Evolutionary conservation across 2,797 vertebrate genomes (phyloP), one percentile per base, ranked within the genome.

Genomic region (Enteromius mattozi): DNA sequence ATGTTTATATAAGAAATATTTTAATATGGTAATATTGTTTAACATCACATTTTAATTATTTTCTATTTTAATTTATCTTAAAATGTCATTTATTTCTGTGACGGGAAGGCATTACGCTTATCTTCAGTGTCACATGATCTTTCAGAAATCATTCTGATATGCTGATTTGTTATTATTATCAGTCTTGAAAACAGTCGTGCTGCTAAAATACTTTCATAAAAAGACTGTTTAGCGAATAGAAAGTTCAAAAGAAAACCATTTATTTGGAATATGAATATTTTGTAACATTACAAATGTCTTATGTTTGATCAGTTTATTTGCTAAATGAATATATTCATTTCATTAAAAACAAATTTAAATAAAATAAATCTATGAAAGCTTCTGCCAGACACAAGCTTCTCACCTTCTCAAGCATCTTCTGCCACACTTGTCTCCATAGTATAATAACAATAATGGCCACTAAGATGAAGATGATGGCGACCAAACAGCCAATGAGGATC

Each of bases 341-440:
- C 5, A 8, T 33, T 7, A 2, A 40, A 40, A 33, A 65, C 16
- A 3, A 2, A 16, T 16, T 8, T 10, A 12, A 16, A 61, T 5
- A 1, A 6, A 27, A 30, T 78, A 9, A 79, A 79, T 4, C 14
- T 42, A 77, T 19, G 3, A 1, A 63, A 45, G 16, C 16, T 45
- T 63, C 4, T 19, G n/a, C n/a, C 37, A 2, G 54, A 30, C 37
- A 63, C 13, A 70, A 45, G 17, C 8, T 12, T n/a, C 92, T 95
- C 88, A 99, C 98, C 97, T 99, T 99, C 92, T 99, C 97, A 91
- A 99, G 86, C 97, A 99, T 99, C 94, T 99, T 99, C 93, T 98
- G 97, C 98, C 98, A 99, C 93, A 99, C 98, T 89, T 99, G 98
- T 88, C 98, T 94, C 98, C 98, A 99, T 71, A 99, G 89, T 86